Base-by-base conservation (phyloP, 2,113 vertebrate species). In the Circaetus gallicus region DNA sequence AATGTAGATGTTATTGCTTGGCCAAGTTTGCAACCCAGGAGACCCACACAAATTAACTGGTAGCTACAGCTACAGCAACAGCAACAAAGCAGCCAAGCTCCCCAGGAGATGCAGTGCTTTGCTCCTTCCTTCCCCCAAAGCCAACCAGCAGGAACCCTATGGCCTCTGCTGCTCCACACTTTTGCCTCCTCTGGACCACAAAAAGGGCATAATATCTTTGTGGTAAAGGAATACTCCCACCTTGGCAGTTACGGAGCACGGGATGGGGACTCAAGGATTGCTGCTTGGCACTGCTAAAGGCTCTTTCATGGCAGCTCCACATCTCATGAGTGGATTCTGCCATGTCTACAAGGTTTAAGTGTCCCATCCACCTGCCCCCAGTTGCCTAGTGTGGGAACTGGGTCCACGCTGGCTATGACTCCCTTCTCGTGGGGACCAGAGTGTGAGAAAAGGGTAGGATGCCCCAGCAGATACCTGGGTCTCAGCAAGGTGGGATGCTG, bases 111-210 rank as follows among this genome's bases (percentile, higher is more conserved):
- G 5, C 10, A 11, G 2, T 6, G 13, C 2, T 80, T 87, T 79
- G 43, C 34, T 73, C 25, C 28, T 66, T 56, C 32, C 8, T 53
- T 31, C 22, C 24, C 18, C 5, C 6, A 36, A 50, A 93, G 15
- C 6, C 55, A 76, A 7, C 21, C 13, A 53, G 36, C 16, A 83
- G 49, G 88, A 84, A 45, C 11, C 13, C 40, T 29, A 14, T 2
- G 5, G 29, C 3, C 9, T 34, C 25, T 0, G 0, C 7, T 65
- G 21, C 12, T 62, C n/a, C 12, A n/a, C 9, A 10, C 3, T 59
- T 47, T 38, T 61, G 24, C 56, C 28, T 74, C 25, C 36, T 56
- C 53, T 72, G 81, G 59, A 78, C 25, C 1, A 0, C 19, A 69
- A 7, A 43, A 55, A 58, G 7, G 38, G 10, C 26, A 26, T 18